Conservation (phyloP, 2,797 vertebrate species). For the Delichon dasypus region DNA sequence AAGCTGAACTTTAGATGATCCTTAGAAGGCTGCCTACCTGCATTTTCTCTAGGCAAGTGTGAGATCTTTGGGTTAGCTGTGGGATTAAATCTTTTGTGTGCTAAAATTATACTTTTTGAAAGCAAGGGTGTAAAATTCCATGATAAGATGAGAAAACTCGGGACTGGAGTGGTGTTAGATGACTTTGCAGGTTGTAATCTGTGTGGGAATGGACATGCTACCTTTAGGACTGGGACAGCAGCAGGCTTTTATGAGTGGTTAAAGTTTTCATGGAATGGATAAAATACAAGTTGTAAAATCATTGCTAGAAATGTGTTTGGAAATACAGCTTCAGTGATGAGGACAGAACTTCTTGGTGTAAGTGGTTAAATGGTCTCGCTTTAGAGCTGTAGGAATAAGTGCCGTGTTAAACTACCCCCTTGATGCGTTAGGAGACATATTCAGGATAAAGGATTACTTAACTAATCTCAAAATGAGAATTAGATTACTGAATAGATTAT, state of each 20-base stretch:
- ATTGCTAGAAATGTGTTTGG: not conserved
- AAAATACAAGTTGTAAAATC: not conserved
- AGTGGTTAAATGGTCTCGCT: not conserved
- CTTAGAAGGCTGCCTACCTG: not conserved
- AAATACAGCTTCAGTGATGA: not conserved
- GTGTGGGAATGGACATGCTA: fast-evolving
- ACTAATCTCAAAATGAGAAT: not conserved
- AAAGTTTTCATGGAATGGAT: not conserved
- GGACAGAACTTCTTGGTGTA: not conserved
- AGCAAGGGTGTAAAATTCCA: not conserved
- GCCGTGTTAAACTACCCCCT: not conserved
- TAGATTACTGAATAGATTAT: not conserved
- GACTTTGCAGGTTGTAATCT: not conserved
- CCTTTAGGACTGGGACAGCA: not conserved
- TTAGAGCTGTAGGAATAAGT: not conserved
- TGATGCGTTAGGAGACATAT: not conserved
- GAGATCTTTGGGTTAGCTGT: not conserved
- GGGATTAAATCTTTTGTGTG: not conserved
- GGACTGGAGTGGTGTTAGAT: fast-evolving
- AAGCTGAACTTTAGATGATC: not conserved
- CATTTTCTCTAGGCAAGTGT: not conserved
- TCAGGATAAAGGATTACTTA: not conserved
- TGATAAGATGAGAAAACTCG: not conserved
- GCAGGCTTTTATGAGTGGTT: not conserved
- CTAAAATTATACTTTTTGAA: not conserved